Evolutionary conservation across 1,140 invertebrate genomes (phyloP).

Genomic region (Zaprionus ornatus): DNA sequence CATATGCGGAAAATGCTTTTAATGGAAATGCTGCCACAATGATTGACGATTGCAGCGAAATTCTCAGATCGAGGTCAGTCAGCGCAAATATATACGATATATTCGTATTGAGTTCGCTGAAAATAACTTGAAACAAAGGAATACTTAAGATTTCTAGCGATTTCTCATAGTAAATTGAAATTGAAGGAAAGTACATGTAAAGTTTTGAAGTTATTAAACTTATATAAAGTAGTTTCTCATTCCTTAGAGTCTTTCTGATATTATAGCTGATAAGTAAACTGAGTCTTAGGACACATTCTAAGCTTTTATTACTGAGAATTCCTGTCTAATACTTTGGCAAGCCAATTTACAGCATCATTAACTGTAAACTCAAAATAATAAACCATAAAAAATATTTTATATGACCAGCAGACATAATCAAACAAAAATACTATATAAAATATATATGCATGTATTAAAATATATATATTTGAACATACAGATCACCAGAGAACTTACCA

Average conservation of each 20-base stretch:
- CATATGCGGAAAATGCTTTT: not conserved
- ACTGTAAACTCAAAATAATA: not conserved
- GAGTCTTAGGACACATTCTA: no score
- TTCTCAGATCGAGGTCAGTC: not conserved
- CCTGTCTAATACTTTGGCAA: not conserved
- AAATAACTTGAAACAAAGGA: not conserved
- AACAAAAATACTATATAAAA: not conserved
- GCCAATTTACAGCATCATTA: not conserved
- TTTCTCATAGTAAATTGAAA: not conserved
- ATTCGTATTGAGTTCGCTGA: not conserved
- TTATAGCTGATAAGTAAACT: no score
- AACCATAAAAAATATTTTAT: not conserved
- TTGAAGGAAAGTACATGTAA: no score
- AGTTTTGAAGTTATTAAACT: no score
- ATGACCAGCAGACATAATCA: not conserved
- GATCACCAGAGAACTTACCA: not conserved
- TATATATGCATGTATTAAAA: no score
- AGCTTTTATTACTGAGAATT: not conserved
- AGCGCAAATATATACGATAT: not conserved
- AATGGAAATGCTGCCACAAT: not conserved
- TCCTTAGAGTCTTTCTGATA: no score
- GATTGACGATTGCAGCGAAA: constrained; percentile 2
- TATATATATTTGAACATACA: no score
- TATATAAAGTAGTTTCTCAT: no score
- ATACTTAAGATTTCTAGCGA: not conserved